Evolutionary conservation across 2,888 invertebrate genomes (phyloP).

Genomic region (Perithous albicinctus): DNA sequence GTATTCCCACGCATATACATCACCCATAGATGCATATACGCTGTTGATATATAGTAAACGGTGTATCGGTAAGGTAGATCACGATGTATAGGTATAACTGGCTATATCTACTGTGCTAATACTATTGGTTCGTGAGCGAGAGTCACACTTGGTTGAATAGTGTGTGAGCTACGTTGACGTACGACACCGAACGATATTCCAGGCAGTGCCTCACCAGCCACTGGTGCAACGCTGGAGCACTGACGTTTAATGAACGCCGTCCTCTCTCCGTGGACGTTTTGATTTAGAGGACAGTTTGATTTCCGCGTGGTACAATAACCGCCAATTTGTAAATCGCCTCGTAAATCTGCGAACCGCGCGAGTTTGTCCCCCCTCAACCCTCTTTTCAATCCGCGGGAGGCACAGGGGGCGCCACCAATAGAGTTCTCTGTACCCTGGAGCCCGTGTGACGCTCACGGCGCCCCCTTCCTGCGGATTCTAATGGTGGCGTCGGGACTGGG

Average conservation of each 20-base stretch:
- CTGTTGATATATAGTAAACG: not conserved
- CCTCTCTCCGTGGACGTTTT: slow-evolving; percentile 77
- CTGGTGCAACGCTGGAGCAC: slow-evolving; percentile 67
- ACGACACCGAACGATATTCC: slow-evolving; percentile 66
- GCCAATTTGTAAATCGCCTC: slow-evolving; percentile 85
- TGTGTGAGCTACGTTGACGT: slow-evolving; percentile 55
- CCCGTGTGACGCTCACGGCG: not conserved
- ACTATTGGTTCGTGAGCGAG: slow-evolving; percentile 25
- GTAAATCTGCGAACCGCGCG: slow-evolving; percentile 78
- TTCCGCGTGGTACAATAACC: slow-evolving; percentile 83
- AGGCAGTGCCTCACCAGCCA: slow-evolving; percentile 30
- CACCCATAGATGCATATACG: slow-evolving; percentile 3
- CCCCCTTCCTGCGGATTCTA: slow-evolving; percentile 3
- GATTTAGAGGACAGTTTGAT: slow-evolving; percentile 84
- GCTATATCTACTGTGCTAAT: not conserved
- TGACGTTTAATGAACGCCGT: slow-evolving; percentile 83
- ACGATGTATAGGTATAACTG: not conserved
- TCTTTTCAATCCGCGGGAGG: slow-evolving; percentile 3
- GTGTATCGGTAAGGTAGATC: slow-evolving; percentile 4
- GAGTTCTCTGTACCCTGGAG: not conserved
- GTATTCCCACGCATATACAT: slow-evolving; percentile 28
- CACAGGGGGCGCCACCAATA: not conserved
- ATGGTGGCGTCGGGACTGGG: slow-evolving; percentile 37
- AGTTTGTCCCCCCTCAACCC: slow-evolving; percentile 46
- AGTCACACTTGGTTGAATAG: slow-evolving; percentile 33